Evolutionary conservation across 2,888 invertebrate species (phyloP).

Genomic region (Tipula helvola): DNA sequence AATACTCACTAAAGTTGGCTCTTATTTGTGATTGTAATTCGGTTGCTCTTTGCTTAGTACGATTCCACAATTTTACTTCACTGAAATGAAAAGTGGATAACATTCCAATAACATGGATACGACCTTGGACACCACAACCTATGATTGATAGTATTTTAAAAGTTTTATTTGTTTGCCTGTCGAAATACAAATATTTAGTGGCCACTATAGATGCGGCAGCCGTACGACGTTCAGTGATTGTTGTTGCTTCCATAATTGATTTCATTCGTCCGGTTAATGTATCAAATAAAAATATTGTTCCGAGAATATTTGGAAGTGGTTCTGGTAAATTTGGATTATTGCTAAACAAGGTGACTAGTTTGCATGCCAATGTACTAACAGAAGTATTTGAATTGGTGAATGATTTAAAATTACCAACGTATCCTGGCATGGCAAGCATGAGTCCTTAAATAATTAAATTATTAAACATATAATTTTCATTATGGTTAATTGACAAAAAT

Average conservation of each 20-base stretch:
- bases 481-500: not conserved
- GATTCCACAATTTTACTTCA: conserved; percentile 45
- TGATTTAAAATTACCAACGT: conserved; percentile 29
- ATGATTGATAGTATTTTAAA: conserved; percentile 34
- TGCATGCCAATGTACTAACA: conserved; percentile 35
- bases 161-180: conserved; percentile 18
- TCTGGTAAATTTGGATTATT: conserved; percentile 27
- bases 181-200: conserved; percentile 38
- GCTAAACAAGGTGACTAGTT: conserved; percentile 37
- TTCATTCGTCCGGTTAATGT: conserved; percentile 33
- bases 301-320: conserved; percentile 33
- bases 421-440: conserved; percentile 33
- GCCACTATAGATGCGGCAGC: conserved; percentile 44
- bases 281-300: conserved; percentile 37
- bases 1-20: conserved; percentile 13
- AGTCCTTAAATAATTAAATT: not conserved
- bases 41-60: conserved; percentile 29
- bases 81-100: conserved; percentile 32
- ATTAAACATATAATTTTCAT: not conserved
- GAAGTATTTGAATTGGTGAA: conserved; percentile 15
- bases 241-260: conserved; percentile 39
- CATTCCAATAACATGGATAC: conserved; percentile 40
- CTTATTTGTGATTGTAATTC: conserved; percentile 29
- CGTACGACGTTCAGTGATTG: conserved; percentile 44
- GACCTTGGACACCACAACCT: conserved; percentile 41